A percentile compares a stretch with the other conserved stretches of the same genome.
These are phyloP conservation scores for Buphagus erythrorhynchus DNA, from an alignment of 2,797 vertebrate genomes.

Conservation along the genomic window DNA sequence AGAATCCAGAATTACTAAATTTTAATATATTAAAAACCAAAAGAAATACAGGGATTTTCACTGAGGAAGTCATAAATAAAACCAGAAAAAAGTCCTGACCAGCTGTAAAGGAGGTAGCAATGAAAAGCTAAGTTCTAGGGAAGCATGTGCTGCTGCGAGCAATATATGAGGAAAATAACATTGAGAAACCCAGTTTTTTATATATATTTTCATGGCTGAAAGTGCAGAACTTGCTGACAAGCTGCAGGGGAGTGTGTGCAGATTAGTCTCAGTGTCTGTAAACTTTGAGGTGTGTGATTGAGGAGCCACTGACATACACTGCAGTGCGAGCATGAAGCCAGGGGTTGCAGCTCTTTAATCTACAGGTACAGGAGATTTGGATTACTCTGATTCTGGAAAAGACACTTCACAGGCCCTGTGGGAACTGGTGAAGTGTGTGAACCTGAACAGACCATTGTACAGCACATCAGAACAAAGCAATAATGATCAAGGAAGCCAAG, in stretches of 20 bases:
- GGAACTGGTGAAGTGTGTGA: not conserved
- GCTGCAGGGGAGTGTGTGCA: not conserved
- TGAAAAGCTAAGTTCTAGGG: not conserved
- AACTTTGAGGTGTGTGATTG: not conserved
- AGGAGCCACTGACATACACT: not conserved
- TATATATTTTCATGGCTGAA: not conserved
- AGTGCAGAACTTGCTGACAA: not conserved
- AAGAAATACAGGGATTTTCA: conserved; percentile 34
- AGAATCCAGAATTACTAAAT: not conserved
- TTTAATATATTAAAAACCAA: conserved; percentile 54
- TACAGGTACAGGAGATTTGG: conserved; percentile 25
- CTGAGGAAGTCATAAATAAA: conserved; percentile 44
- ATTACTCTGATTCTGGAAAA: not conserved
- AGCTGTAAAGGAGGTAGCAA: conserved; percentile 14
- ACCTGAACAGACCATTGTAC: not conserved
- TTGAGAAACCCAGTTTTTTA: not conserved
- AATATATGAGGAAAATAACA: not conserved
- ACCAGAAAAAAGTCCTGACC: not conserved
- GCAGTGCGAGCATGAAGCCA: not conserved
- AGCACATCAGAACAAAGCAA: conserved; percentile 26
- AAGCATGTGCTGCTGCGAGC: not conserved
- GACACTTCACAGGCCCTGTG: not conserved
- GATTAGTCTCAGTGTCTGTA: not conserved
- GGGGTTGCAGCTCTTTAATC: conserved; percentile 33
- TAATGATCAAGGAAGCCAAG: not conserved